These are phyloP conservation scores for Drosophila pachea DNA, from an alignment of 1,140 invertebrate genomes.

Conservation along the genomic window DNA sequence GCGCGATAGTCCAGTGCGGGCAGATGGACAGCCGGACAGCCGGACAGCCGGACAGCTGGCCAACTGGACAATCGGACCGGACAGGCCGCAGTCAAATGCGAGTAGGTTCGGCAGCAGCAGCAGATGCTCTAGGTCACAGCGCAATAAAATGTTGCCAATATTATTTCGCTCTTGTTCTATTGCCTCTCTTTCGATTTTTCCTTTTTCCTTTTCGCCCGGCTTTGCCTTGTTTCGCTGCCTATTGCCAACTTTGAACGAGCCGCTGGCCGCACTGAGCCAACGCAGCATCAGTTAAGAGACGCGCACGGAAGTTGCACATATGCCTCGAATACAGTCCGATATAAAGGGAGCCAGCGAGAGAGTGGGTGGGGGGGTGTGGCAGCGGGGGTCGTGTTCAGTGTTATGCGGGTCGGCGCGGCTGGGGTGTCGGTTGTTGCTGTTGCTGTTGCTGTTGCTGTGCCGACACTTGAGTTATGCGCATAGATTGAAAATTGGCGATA, in stretches of 20 bases:
- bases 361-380: background rate
- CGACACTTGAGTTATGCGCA: conserved; percentile 76
- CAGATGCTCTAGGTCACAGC: conserved; percentile 67
- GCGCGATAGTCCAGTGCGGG: conserved; percentile 58
- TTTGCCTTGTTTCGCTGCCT: conserved; percentile 46
- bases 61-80: too few species aligned
- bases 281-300: conserved; percentile 68
- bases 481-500: conserved; percentile 76
- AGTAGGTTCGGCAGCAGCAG: conserved; percentile 51
- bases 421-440: conserved; percentile 45
- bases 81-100: conserved; percentile 61
- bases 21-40: too few species aligned
- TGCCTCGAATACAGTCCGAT: conserved; percentile 31
- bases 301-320: conserved; percentile 74
- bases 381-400: conserved; percentile 16
- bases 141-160: conserved; percentile 78
- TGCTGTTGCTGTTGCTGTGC: conserved; percentile 50
- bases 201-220: background rate
- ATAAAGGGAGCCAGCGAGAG: background rate
- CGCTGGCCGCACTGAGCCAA: conserved; percentile 20
- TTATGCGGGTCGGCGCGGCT: conserved; percentile 55
- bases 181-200: conserved; percentile 43
- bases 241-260: conserved; percentile 65
- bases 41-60: too few species aligned
- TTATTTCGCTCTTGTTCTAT: conserved; percentile 70